Evolutionary conservation across 2,797 vertebrate species (phyloP).

Genomic region (Gymnocypris eckloni): DNA sequence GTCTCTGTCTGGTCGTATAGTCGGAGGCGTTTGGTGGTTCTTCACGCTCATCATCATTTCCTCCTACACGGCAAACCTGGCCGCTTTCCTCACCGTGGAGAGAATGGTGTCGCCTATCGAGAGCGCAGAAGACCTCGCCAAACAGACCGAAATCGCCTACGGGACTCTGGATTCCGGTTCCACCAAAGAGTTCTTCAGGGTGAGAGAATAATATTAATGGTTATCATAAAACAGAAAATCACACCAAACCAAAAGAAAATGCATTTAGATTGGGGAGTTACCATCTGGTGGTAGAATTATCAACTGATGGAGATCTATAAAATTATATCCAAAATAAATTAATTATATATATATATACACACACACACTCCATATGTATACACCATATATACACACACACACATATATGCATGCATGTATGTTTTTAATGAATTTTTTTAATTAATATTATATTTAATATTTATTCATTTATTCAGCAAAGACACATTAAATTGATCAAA

Average conservation of each 20-base stretch:
- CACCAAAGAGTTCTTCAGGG: constrained; percentile 98
- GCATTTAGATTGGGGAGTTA: neutral
- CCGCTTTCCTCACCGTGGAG: constrained; percentile 98
- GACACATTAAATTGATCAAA: neutral
- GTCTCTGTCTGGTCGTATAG: constrained; percentile 97
- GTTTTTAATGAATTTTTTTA: too few species aligned
- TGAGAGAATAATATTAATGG: constrained; percentile 63
- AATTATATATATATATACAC: too few species aligned
- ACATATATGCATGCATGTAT: too few species aligned
- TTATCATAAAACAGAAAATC: neutral
- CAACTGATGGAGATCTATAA: neutral
- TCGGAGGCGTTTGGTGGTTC: constrained; percentile 99
- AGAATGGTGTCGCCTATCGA: constrained; percentile 94
- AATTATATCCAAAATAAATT: neutral
- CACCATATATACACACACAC: too few species aligned
- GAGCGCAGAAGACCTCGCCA: constrained; percentile 93
- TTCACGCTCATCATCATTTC: constrained; percentile 99
- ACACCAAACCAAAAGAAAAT: neutral
- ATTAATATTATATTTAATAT: too few species aligned
- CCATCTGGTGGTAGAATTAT: neutral
- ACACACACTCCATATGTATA: too few species aligned
- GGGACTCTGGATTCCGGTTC: constrained; percentile 96
- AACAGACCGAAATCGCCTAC: constrained; percentile 98
- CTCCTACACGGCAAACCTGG: constrained; percentile 97
- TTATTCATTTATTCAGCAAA: neutral